A percentile compares a stretch with the other conserved stretches of the same genome.
phyloP scores from a whole-genome alignment of 2,888 invertebrate species.

The Caenorhabditis macrosperma region DNA sequence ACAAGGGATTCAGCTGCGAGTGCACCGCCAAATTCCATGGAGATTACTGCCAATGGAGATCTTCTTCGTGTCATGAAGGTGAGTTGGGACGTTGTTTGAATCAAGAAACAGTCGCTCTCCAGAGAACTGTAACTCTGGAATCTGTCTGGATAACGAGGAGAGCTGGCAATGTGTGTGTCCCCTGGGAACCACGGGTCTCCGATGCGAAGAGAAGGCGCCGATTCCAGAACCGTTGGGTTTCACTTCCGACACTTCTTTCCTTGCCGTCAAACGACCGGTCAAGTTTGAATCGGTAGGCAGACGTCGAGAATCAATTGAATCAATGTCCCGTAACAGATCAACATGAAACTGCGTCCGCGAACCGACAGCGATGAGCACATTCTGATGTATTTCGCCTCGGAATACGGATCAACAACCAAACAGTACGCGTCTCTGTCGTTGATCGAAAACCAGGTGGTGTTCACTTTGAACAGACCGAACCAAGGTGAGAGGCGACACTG shows the following conservation, averaged over 20 bases:
- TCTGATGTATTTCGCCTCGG: constrained; percentile 68
- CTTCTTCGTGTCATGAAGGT: constrained; percentile 62
- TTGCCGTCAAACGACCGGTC: constrained; percentile 41
- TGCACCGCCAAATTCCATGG: constrained; percentile 68
- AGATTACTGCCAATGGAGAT: constrained; percentile 70
- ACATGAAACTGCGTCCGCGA: constrained; percentile 62
- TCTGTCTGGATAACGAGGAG: constrained; percentile 70
- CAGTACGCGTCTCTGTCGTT: constrained; percentile 66
- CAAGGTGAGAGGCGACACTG: constrained; percentile 16
- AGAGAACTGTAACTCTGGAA: constrained; percentile 69
- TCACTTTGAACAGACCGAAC: constrained; percentile 43
- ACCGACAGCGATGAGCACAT: constrained; percentile 66
- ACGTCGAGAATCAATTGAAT: neutral
- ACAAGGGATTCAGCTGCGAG: constrained; percentile 71
- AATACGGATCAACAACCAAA: constrained; percentile 52
- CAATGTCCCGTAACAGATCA: constrained; percentile 48
- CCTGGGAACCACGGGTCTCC: constrained; percentile 51
- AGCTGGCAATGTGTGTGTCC: constrained; percentile 74
- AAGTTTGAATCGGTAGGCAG: constrained; percentile 57
- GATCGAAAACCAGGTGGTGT: constrained; percentile 60
- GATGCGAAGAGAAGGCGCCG: constrained; percentile 43
- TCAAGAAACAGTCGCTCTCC: neutral
- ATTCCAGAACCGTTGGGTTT: constrained; percentile 50
- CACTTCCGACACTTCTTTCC: constrained; percentile 52
- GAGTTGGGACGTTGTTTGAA: neutral